Conservation (phyloP, 2,797 vertebrate species). For the Enteromius trimaculatus region DNA sequence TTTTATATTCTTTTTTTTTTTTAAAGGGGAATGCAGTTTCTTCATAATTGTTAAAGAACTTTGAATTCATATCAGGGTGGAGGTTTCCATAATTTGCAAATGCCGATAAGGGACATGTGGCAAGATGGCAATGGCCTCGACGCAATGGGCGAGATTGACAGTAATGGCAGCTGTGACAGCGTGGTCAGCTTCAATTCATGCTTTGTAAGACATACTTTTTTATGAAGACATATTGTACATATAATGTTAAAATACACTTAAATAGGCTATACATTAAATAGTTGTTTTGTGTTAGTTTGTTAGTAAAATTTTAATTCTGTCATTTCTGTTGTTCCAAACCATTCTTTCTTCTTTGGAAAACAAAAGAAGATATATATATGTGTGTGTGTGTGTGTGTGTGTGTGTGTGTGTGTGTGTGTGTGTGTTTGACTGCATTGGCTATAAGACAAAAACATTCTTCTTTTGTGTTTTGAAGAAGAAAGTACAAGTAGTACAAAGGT, state of each 20-base stretch:
- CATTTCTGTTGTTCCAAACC: background rate
- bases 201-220: slow-evolving; percentile 64
- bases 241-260: background rate
- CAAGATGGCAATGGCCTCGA: slow-evolving; percentile 77
- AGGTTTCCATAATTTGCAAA: slow-evolving; percentile 65
- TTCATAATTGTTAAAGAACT: slow-evolving; percentile 3
- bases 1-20: background rate
- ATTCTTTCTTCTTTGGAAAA: background rate
- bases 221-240: background rate
- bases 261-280: background rate
- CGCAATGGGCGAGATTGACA: slow-evolving; percentile 72
- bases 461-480: background rate
- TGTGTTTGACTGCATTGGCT: background rate
- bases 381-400: too few species aligned
- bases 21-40: slow-evolving; percentile 8
- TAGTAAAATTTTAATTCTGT: background rate
- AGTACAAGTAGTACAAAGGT: background rate
- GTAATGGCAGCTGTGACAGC: slow-evolving; percentile 84
- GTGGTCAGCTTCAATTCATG: slow-evolving; percentile 82
- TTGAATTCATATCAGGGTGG: background rate
- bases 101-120: slow-evolving; percentile 88
- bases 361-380: background rate
- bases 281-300: background rate
- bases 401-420: too few species aligned
- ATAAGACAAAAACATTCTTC: background rate